phyloP scores from a whole-genome alignment of 2,113 vertebrate species.

The Sprattus sprattus region DNA sequence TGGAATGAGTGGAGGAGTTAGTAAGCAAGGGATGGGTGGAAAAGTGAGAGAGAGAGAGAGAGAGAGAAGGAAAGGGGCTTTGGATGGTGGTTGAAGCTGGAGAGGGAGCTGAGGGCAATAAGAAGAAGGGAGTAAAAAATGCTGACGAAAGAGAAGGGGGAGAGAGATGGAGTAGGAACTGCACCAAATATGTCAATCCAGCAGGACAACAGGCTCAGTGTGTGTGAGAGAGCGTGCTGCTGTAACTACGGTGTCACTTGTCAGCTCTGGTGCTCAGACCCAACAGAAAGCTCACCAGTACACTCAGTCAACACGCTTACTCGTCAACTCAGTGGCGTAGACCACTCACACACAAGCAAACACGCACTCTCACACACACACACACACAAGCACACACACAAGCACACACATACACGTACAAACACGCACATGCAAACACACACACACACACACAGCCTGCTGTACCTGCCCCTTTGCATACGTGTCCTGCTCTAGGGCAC shows the following conservation, averaged over 20 bases:
- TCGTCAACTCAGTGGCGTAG: not conserved
- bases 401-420: not conserved
- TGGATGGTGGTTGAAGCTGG: not conserved
- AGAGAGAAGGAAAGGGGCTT: not conserved
- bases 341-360: not conserved
- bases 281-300: not conserved
- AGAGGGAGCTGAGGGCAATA: not conserved
- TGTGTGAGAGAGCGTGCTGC: conserved; percentile 17
- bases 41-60: not conserved
- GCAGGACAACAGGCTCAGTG: conserved; percentile 27
- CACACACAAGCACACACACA: not conserved
- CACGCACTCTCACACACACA: not conserved
- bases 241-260: not conserved
- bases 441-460: not conserved
- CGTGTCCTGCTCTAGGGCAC: not conserved
- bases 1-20: not conserved
- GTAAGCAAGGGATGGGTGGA: not conserved
- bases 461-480: not conserved
- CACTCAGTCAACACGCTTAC: not conserved
- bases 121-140: not conserved
- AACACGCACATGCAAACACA: not conserved
- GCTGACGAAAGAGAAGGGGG: not conserved
- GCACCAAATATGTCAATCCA: conserved; percentile 7
- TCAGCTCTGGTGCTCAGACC: not conserved
- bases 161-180: not conserved